Evolutionary conservation across 2,113 vertebrate genomes (phyloP), one percentile per base, ranked within the genome.

Genomic region (Mus spicilegus): DNA sequence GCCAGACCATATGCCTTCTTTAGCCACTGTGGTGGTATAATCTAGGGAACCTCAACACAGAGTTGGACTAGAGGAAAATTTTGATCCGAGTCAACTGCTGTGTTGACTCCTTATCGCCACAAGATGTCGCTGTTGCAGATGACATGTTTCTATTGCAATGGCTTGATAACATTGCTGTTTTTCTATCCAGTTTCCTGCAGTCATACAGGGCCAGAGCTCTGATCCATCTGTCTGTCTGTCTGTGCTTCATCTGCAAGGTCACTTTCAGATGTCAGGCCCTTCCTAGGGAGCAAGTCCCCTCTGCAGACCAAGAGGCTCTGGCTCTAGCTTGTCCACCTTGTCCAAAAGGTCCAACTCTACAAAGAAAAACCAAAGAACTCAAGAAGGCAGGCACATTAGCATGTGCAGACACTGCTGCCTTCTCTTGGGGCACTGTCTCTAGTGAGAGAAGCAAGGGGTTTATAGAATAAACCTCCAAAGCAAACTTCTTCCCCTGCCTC

Each of bases 61-160:
- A 26, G 1, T 39, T 42, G 3, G 10, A 16, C 10, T 1, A 51
- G 61, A 39, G 16, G 26, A 88, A 72, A 46, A 5, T 24, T 2
- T 0, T 7, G 1, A 8, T 33, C 30, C 19, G 11, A 1, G 36
- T 17, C 6, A 70, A 1, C 51, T 54, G 75, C 39, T 75, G 91
- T 67, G 24, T 4, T 96, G 85, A 86, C 73, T 5, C 3, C 0
- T 8, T 0, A 0, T 22, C 0, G 39, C 96, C 97, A 96, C 96
- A 63, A 0, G 90, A 90, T 89, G 97, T 2, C 94, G 63, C 80
- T 88, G 87, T 51, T 78, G 82, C 22, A 39, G 6, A 26, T 0
- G 1, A 5, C 58, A 0, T 1, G 7, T 46, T 14, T 42, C 1
- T 26, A n/a, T 28, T 76, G 7, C 12, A 2, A 2, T 3, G 10